phyloP scores from a whole-genome alignment of 2,888 invertebrate genomes.

The Cremastinae sp. region DNA sequence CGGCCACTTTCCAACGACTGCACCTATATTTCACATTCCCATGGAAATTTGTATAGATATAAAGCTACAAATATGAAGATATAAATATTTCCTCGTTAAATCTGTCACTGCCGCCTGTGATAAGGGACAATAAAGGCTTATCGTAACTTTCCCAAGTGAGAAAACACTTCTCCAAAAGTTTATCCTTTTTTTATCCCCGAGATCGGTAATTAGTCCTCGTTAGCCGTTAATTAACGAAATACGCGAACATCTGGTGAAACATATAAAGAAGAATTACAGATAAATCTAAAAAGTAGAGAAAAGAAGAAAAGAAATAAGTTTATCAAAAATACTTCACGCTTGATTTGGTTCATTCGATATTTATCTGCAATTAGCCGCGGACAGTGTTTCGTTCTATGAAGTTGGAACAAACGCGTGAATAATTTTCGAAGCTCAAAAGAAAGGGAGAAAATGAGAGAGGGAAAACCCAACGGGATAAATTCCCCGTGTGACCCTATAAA shows the following conservation, averaged over 20 bases:
- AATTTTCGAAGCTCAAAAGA: conserved; percentile 40
- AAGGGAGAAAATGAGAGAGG: conserved; percentile 19
- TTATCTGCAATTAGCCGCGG: background rate
- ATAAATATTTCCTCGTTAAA: no score
- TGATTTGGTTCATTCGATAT: conserved; percentile 30
- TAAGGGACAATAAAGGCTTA: conserved; percentile 44
- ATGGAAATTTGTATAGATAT: background rate
- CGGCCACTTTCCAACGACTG: conserved; percentile 57
- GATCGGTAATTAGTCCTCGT: no score
- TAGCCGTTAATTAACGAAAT: no score
- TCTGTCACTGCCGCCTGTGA: conserved; percentile 43
- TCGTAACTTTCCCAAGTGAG: conserved; percentile 27
- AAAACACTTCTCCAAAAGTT: conserved; percentile 35
- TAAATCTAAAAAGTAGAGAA: background rate
- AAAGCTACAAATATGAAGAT: background rate
- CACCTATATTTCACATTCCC: conserved; percentile 12
- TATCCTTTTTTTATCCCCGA: background rate
- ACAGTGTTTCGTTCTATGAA: background rate
- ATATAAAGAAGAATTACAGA: no score
- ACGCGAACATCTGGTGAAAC: no score
- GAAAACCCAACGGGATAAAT: conserved; percentile 54
- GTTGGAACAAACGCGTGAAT: conserved; percentile 43
- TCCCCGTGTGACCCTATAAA: conserved; percentile 63
- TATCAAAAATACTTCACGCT: conserved; percentile 37
- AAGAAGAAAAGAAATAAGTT: background rate